phyloP scores from a whole-genome alignment of 2,113 vertebrate species.

The Pandion haliaetus region DNA sequence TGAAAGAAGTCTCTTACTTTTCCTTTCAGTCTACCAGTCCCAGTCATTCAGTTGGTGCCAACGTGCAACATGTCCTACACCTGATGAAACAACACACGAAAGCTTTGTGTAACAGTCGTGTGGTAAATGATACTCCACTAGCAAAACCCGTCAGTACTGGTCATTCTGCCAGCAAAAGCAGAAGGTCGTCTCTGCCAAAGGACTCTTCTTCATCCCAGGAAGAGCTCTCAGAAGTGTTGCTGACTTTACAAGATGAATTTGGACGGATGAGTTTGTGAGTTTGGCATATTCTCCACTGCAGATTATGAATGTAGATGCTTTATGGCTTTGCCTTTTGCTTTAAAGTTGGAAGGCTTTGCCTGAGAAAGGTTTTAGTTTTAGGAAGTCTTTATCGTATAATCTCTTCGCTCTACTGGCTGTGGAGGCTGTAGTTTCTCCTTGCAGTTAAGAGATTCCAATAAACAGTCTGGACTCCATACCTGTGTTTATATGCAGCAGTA shows the following conservation, averaged over 20 bases:
- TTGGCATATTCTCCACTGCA: not conserved
- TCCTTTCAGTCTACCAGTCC: constrained; percentile 83
- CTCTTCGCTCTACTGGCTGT: not conserved
- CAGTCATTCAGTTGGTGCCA: constrained; percentile 93
- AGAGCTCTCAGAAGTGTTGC: constrained; percentile 86
- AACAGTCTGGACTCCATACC: not conserved
- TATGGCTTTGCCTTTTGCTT: not conserved
- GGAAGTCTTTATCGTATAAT: not conserved
- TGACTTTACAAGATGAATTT: constrained; percentile 91
- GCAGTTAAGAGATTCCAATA: not conserved
- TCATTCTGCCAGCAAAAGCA: constrained; percentile 13
- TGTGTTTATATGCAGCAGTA: not conserved
- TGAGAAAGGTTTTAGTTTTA: not conserved
- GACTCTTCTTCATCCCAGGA: constrained; percentile 75
- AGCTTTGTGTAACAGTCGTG: constrained; percentile 86
- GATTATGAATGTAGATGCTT: not conserved
- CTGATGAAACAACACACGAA: constrained; percentile 93
- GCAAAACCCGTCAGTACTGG: not conserved
- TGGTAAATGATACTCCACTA: constrained; percentile 74
- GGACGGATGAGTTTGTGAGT: constrained; percentile 94
- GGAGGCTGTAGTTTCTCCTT: not conserved
- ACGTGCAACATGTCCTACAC: constrained; percentile 92
- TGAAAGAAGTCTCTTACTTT: not conserved
- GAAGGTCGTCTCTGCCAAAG: not conserved
- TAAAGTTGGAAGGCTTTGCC: not conserved